Base-by-base conservation (phyloP, 2,888 invertebrate genomes). In the Mactromeris polynyma region DNA sequence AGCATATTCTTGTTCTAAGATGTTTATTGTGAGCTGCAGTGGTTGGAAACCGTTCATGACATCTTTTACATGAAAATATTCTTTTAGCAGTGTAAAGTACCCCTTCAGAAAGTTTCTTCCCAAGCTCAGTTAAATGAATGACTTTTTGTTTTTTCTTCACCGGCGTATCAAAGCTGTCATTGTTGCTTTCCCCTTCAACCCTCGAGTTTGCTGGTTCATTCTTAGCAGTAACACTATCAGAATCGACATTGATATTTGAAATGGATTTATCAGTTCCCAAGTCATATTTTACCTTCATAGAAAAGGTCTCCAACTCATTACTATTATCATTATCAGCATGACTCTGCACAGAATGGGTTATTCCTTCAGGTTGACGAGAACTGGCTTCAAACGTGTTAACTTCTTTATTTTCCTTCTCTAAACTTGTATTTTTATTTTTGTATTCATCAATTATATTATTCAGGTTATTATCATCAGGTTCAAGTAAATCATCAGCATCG, bases 1-100 rank as follows among this genome's bases (percentile, higher is more conserved):
- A 51, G 40, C 84, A 84, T n/a, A 78, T 31, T n/a, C 77, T 84
- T 36, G 84, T 36, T 17, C 78, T 40, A n/a, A 78, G 38, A 69
- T 84, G 84, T 31, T 78, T 77, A 46, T 84, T 84, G n/a, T 84
- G 84, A 46, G 84, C 84, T 11, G 46, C 78, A 31, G 78, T 84
- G 1, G 78, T 42, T 78, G 77, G 51, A 31, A 84, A 84, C 4
- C 78, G 78, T 46, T 84, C 84, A 33, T 38, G 33, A 54, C 84
- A 84, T 78, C 36, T 51, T 31, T 33, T 51, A 33, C 84, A 84
- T 14, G 21, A 33, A 77, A 46, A 83, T 42, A 58, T 64, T 40
- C 64, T 82, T n/a, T 33, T 38, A 31, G 33, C 40, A 31, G 40
- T 21, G n/a, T n/a, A 9, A 3, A n/a, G n/a, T 26, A 64, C 9